A percentile compares a stretch with the other conserved stretches of the same genome.
Conservation (phyloP, 1,140 invertebrate genomes). For the Magallana gigas region DNA sequence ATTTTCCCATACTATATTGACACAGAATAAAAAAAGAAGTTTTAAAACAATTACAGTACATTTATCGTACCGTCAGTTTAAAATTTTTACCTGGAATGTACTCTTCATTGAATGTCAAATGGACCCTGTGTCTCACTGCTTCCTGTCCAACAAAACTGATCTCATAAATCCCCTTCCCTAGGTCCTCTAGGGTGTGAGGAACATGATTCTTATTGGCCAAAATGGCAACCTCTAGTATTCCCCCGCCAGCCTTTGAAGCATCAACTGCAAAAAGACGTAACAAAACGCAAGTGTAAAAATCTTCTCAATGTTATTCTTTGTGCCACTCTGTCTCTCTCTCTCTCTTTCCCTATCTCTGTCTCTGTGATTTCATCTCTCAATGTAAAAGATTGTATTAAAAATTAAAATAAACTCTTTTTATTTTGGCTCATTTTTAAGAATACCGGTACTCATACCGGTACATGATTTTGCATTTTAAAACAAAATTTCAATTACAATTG, state of each 20-base stretch:
- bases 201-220: conserved; percentile 94
- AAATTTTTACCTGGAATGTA: conserved; percentile 89
- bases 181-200: conserved; percentile 97
- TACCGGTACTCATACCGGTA: too few relatives aligned
- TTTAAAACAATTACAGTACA: too few relatives aligned
- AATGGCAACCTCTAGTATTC: conserved; percentile 98
- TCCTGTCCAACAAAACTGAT: conserved; percentile 97
- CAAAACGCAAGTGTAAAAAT: background rate
- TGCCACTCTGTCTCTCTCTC: background rate
- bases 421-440: too few relatives aligned
- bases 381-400: too few relatives aligned
- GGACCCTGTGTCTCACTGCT: conserved; percentile 95
- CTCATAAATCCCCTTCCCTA: conserved; percentile 95
- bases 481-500: too few relatives aligned
- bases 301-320: background rate
- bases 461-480: too few relatives aligned
- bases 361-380: too few relatives aligned
- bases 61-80: too few relatives aligned
- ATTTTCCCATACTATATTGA: too few relatives aligned
- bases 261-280: conserved; percentile 89
- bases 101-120: conserved; percentile 98
- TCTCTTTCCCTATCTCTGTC: too few relatives aligned
- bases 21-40: too few relatives aligned
- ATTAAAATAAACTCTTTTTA: too few relatives aligned
- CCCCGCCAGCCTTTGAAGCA: conserved; percentile 97